Conservation (phyloP, 2,797 vertebrate species). For the Amazona ochrocephala region DNA sequence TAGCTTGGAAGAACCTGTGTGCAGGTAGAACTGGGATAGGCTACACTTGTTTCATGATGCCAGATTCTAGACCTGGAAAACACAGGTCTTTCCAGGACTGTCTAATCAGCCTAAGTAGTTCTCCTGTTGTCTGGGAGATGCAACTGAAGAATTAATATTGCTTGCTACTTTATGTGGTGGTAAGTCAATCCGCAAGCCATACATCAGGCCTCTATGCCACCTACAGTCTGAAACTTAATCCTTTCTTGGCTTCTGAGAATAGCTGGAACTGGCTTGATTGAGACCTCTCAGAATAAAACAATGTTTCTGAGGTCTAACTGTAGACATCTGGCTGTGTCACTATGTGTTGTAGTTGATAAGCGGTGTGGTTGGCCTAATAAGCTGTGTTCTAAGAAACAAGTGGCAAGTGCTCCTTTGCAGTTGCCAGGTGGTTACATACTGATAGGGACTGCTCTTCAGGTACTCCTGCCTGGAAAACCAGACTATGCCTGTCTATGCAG, state of each 20-base stretch:
- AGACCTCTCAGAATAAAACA: neutral
- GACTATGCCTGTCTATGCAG: neutral
- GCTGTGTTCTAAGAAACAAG: neutral
- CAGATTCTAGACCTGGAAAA: neutral
- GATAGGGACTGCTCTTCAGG: neutral
- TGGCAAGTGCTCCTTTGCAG: neutral
- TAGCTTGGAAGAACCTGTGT: neutral
- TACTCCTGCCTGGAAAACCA: neutral
- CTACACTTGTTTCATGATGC: neutral
- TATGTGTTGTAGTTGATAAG: neutral
- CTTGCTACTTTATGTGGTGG: neutral
- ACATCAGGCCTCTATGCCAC: neutral
- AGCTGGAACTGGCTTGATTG: neutral
- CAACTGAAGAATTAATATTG: constrained; percentile 56
- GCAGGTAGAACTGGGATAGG: neutral
- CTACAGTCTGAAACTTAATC: constrained; percentile 33
- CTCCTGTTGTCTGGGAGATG: constrained; percentile 8
- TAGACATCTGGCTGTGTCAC: neutral
- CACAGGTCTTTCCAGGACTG: neutral
- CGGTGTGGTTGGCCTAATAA: neutral
- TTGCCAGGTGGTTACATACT: neutral
- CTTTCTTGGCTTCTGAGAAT: neutral
- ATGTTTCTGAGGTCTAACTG: neutral
- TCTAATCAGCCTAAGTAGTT: neutral
- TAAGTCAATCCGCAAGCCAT: constrained; percentile 21